A percentile compares a stretch with the other conserved stretches of the same genome.
These are phyloP conservation scores for Neotoxoptera formosana DNA, from an alignment of 1,140 invertebrate genomes.

Conservation along the genomic window DNA sequence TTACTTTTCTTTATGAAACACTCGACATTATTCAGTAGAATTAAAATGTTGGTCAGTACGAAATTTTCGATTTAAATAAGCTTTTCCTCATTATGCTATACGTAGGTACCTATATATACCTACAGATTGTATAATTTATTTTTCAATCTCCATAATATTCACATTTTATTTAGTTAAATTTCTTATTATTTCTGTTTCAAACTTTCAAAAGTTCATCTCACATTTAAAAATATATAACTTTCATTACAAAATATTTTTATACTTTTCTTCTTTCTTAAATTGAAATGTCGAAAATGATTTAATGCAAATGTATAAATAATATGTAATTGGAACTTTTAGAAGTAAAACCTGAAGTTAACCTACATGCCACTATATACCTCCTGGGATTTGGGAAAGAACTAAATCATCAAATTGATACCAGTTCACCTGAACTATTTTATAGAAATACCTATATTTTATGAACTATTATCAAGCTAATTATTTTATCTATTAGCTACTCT, in stretches of 20 bases:
- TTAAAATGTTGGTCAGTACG: background rate
- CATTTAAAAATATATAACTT: background rate
- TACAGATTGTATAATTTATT: background rate
- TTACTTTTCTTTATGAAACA: background rate
- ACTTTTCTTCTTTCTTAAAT: background rate
- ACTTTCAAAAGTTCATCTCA: background rate
- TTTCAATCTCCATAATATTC: background rate
- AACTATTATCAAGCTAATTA: background rate
- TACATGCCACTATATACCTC: background rate
- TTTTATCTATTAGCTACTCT: background rate
- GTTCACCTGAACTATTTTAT: background rate
- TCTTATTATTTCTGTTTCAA: constrained; percentile 13
- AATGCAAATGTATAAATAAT: background rate
- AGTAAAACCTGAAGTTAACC: background rate
- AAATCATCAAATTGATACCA: background rate
- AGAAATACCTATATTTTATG: background rate
- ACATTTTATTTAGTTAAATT: background rate
- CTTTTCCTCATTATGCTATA: background rate
- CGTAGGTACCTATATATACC: background rate
- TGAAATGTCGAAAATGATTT: background rate
- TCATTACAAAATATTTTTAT: background rate
- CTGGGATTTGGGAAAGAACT: background rate
- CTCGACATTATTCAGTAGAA: background rate
- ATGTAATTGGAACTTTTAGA: background rate
- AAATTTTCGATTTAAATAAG: background rate